Evolutionary conservation across 2,113 vertebrate genomes (phyloP).

Genomic region (Cettia cetti): DNA sequence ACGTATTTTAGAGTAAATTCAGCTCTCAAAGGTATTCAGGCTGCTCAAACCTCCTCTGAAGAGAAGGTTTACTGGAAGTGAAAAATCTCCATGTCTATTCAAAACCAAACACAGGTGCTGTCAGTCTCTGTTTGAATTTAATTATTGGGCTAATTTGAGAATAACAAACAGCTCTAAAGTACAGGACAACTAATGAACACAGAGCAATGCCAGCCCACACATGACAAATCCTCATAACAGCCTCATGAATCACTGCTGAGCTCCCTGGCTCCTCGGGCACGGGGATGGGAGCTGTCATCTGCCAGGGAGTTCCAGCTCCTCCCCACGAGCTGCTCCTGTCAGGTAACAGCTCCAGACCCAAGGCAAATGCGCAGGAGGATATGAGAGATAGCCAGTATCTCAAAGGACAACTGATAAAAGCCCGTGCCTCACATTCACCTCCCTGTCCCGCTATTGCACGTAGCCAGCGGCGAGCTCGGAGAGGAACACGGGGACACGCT

Average conservation of each 20-base stretch:
- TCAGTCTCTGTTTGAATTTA: not conserved
- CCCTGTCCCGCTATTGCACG: not conserved
- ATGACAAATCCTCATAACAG: not conserved
- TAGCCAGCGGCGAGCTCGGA: not conserved
- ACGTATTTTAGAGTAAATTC: rapidly evolving
- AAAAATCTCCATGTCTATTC: not conserved
- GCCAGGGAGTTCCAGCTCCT: not conserved
- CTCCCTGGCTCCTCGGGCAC: not conserved
- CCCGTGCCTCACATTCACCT: rapidly evolving
- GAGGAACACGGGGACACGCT: rapidly evolving
- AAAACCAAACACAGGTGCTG: not conserved
- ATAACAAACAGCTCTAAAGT: not conserved
- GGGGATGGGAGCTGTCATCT: not conserved
- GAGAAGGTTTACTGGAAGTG: too few relatives aligned
- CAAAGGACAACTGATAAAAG: not conserved
- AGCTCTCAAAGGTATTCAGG: not conserved
- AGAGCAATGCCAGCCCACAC: not conserved
- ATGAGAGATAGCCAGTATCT: not conserved
- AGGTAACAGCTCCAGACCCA: not conserved
- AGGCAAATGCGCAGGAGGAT: not conserved
- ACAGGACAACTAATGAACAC: not conserved
- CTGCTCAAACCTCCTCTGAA: not conserved
- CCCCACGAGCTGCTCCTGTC: not conserved
- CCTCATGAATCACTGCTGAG: not conserved
- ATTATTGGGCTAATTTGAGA: not conserved